phyloP scores from a whole-genome alignment of 53 echinoderm and acorn worm genomes.

The Pentamera pediparva region DNA sequence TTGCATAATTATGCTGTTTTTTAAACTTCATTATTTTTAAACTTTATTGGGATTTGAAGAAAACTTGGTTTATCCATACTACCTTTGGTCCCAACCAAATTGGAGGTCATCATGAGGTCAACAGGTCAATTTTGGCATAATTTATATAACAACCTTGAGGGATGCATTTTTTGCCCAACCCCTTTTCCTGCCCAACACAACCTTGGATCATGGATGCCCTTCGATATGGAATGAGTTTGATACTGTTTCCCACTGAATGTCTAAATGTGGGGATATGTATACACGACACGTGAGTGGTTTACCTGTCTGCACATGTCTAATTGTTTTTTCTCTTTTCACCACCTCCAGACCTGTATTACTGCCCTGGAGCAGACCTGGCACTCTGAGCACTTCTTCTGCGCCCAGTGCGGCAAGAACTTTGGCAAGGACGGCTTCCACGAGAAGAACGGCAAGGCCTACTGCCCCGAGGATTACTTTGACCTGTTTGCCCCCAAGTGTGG shows the following conservation, averaged over 20 bases:
- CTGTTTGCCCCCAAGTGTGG: conserved; percentile 99
- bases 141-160: no score
- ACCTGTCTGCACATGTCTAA: background rate
- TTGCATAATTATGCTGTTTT: no score
- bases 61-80: no score
- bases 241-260: background rate
- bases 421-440: conserved; percentile 92
- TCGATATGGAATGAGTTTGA: background rate
- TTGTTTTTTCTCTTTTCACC: background rate
- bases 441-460: conserved; percentile 96
- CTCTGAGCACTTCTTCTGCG: conserved; percentile 98
- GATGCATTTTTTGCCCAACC: no score
- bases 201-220: background rate
- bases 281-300: background rate
- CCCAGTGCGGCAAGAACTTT: conserved; percentile 92
- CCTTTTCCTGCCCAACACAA: background rate
- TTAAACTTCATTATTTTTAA: no score
- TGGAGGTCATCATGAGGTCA: no score
- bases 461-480: conserved; percentile 92
- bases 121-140: no score
- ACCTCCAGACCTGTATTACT: conserved; percentile 76
- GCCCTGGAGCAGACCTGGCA: conserved; percentile 99
- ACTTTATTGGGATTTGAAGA: no score
- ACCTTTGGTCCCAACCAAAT: no score
- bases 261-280: background rate